These are phyloP conservation scores for Solenopsis invicta DNA, from an alignment of 1,140 invertebrate genomes.

Conservation along the genomic window DNA sequence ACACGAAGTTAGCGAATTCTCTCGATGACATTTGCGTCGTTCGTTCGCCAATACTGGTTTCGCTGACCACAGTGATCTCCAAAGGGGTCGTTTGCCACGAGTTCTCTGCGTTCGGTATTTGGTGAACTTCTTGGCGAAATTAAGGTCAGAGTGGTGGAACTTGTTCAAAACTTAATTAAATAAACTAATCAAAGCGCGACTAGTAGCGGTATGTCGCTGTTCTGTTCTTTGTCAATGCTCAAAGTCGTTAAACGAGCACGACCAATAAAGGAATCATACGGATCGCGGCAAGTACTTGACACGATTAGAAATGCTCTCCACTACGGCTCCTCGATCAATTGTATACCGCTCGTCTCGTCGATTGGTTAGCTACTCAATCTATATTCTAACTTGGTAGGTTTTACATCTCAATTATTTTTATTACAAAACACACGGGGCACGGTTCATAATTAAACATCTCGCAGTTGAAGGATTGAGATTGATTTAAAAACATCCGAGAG, in stretches of 20 bases:
- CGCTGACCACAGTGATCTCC: slow-evolving; percentile 67
- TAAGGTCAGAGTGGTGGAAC: slow-evolving; percentile 61
- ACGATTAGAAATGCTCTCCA: not conserved
- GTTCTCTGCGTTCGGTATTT: slow-evolving; percentile 53
- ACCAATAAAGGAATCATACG: slow-evolving; percentile 25
- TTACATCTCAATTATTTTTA: too few species aligned
- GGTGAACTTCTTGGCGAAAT: slow-evolving; percentile 68
- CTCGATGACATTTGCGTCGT: slow-evolving; percentile 63
- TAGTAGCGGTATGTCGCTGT: slow-evolving; percentile 44
- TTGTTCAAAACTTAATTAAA: slow-evolving; percentile 73
- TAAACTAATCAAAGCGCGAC: slow-evolving; percentile 63
- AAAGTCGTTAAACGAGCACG: slow-evolving; percentile 46
- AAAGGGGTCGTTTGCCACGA: slow-evolving; percentile 57
- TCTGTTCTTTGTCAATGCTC: slow-evolving; percentile 56
- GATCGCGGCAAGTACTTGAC: slow-evolving; percentile 1
- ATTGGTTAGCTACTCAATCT: not conserved
- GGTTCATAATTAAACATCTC: too few species aligned
- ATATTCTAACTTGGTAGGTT: too few species aligned
- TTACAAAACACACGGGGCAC: too few species aligned
- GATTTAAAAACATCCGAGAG: slow-evolving; percentile 24
- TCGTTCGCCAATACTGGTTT: slow-evolving; percentile 58
- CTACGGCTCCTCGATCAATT: not conserved
- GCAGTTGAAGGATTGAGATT: not conserved
- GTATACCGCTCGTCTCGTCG: not conserved
- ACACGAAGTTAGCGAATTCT: slow-evolving; percentile 42